Evolutionary conservation across 2,888 invertebrate species (phyloP), one percentile per base, ranked within the genome.

Genomic region (Sesia apiformis): DNA sequence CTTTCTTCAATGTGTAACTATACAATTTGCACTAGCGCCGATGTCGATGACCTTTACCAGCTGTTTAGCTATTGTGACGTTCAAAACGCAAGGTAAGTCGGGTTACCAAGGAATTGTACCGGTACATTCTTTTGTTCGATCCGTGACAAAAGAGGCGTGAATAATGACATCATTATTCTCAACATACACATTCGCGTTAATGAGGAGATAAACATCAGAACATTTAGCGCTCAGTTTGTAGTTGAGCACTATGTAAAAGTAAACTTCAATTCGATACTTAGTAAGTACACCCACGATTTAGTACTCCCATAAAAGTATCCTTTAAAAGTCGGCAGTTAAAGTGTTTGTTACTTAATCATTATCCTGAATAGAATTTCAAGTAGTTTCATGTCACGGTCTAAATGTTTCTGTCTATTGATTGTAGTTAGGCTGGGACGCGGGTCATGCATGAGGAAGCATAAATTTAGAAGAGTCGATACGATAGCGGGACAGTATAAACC

Each of bases 391-490:
- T 69, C 69, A 71, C 65, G 67, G 69, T 70, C 70, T 73, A 69
- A 70, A 73, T 75, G 66, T 70, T 69, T 72, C 64, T 65, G 59
- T 60, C 60, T 62, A 4, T 40, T 7, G 61, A 61, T 61, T 72
- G 70, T 64, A 64, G 63, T 69, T 65, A 70, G 70, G 69, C 65
- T 67, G 64, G 70, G 74, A 72, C 83, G 77, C 80, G 81, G 84
- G 81, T 81, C 88, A 86, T 84, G 85, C 88, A 86, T 84, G 85
- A 84, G 85, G 86, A 86, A 84, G 86, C 83, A 86, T 88, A 87
- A 81, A 88, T 86, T 84, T 84, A 81, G 80, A 78, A 73, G 67
- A 81, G 80, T 73, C 84, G 76, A 84, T 81, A 78, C 73, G 50
- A 43, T 64, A 66, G 63, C 71, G 72, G 72, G 75, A 76, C 74